A percentile compares a stretch with the other conserved stretches of the same genome.
phyloP scores from a whole-genome alignment of 1,140 invertebrate genomes.

The Drosophila paulistorum region DNA sequence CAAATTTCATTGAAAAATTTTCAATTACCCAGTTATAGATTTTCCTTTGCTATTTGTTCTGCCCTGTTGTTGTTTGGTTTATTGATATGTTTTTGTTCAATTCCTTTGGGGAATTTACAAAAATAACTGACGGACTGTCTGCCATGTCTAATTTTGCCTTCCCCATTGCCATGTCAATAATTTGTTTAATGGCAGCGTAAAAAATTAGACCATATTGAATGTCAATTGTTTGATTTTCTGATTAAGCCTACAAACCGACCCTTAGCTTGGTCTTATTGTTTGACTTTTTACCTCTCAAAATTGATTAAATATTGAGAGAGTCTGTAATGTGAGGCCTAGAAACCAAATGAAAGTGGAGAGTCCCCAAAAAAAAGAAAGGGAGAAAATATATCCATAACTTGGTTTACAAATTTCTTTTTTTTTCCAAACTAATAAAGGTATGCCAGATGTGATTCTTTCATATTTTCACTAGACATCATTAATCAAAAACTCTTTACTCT shows the following conservation, averaged over 20 bases:
- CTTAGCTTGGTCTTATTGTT: conserved; percentile 34
- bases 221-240: conserved; percentile 82
- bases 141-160: conserved; percentile 48
- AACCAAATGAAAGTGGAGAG: conserved; percentile 35
- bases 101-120: conserved; percentile 46
- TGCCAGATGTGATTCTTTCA: conserved; percentile 54
- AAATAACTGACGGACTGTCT: conserved; percentile 21
- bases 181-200: conserved; percentile 82
- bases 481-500: conserved; percentile 75
- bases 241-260: conserved; percentile 54
- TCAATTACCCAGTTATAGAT: conserved; percentile 67
- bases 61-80: conserved; percentile 60
- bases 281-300: conserved; percentile 45
- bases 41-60: conserved; percentile 55
- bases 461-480: conserved; percentile 63
- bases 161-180: conserved; percentile 62
- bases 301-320: conserved; percentile 80
- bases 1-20: conserved; percentile 61
- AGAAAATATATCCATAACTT: not conserved
- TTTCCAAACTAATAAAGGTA: conserved; percentile 43
- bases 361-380: not conserved
- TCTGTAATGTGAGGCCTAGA: conserved; percentile 59
- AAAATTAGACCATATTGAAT: conserved; percentile 83
- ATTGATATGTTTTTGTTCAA: conserved; percentile 67
- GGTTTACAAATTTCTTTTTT: conserved; percentile 34